Base-by-base conservation (phyloP, 2,888 invertebrate genomes). In the Drosophila prolongata region DNA sequence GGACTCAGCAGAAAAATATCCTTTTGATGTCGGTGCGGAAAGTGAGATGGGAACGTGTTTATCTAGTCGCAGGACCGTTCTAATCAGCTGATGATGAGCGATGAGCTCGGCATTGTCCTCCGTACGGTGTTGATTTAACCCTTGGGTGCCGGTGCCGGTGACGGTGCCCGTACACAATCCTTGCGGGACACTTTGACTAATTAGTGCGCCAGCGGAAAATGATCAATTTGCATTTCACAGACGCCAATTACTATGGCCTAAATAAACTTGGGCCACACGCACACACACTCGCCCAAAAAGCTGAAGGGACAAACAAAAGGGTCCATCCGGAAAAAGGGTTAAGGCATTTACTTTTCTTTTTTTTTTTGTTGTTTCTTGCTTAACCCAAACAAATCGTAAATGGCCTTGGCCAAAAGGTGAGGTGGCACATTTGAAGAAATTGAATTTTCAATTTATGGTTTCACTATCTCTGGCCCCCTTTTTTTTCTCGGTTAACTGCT, bases 381-480 rank as follows among this genome's bases (percentile, higher is more conserved):
- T 52, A 84, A 84, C 82, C 82, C 89, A 82, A 82, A 82, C 89
- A 82, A 84, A 87, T 84, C 85, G 89, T 87, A 83, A 82, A 81
- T 47, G 64, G 38, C n/a, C 14, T 24, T 24, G 24, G 24, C 24
- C 24, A 24, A 19, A 13, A 74, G 73, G 73, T 74, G 56, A 64
- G 53, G 72, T 24, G 60, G 38, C 47, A 50, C 71, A 72, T 74
- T 85, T 79, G 75, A 82, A 87, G 89, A 88, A 89, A 85, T 85
- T 85, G 89, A 85, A 88, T 85, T 89, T 89, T 86, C 85, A 89
- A 85, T 85, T 89, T 89, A 89, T 88, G 84, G 70, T 76, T 56
- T 57, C 87, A 79, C 87, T 86, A 86, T 82, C 88, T 82, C 77
- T 87, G 88, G 76, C 77, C 60, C 43, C 72, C 24, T 24, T 24